Percentiles rank a stretch among this genome's conserved stretches.
These are phyloP conservation scores for Xestia c-nigrum DNA, from an alignment of 2,888 invertebrate species.

Conservation along the genomic window DNA sequence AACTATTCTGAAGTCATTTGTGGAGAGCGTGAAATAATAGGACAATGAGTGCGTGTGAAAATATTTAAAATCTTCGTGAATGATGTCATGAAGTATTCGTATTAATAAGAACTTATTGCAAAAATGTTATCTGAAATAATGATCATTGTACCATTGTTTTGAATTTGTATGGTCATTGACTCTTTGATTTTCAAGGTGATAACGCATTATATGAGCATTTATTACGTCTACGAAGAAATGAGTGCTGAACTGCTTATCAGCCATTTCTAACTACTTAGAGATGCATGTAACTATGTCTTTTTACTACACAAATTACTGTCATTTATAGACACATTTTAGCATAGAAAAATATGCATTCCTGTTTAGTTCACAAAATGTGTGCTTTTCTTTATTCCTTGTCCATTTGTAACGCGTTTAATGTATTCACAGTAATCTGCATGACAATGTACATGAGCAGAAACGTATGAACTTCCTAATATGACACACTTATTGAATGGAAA, in stretches of 20 bases:
- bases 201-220: neutral
- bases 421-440: constrained; percentile 52
- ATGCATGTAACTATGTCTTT: neutral
- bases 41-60: constrained; percentile 57
- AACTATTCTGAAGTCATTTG: constrained; percentile 19
- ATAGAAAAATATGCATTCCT: constrained; percentile 2
- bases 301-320: neutral
- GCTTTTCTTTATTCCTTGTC: constrained; percentile 21
- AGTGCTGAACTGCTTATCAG: too few relatives aligned
- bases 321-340: constrained; percentile 22
- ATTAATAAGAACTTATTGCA: constrained; percentile 13
- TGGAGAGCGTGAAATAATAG: constrained; percentile 25
- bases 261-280: neutral
- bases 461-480: constrained; percentile 50
- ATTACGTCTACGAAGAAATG: neutral
- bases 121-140: constrained; percentile 9
- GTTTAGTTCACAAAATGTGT: constrained; percentile 9
- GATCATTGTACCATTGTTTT: constrained; percentile 1
- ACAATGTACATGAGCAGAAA: constrained; percentile 38
- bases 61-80: constrained; percentile 41
- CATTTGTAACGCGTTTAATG: constrained; percentile 23
- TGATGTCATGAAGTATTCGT: constrained; percentile 32
- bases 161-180: constrained; percentile 18
- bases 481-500: constrained; percentile 49
- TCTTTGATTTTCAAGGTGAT: constrained; percentile 11